Percentiles rank a stretch among this genome's conserved stretches.
Conservation (phyloP, 2,888 invertebrate genomes). For the Diploptera punctata region DNA sequence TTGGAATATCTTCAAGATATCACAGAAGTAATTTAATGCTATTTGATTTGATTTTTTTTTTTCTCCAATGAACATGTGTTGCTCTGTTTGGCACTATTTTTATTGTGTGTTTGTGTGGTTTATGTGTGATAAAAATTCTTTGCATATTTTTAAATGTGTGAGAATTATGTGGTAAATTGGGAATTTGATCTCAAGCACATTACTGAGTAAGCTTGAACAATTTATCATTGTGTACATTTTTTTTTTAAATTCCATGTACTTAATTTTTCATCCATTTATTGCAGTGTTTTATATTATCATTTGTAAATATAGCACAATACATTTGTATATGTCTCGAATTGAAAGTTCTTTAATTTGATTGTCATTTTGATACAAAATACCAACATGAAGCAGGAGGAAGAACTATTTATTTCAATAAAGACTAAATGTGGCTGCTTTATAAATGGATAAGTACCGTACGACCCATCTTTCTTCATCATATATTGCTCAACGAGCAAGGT, state of each 20-base stretch:
- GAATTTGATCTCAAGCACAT: slow-evolving; percentile 33
- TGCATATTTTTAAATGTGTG: slow-evolving; percentile 8
- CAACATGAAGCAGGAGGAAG: too few relatives aligned
- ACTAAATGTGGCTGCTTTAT: too few relatives aligned
- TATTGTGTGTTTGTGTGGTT: not conserved
- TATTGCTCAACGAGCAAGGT: too few relatives aligned
- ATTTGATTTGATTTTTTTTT: too few relatives aligned
- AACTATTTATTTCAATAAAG: too few relatives aligned
- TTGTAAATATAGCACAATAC: slow-evolving; percentile 16
- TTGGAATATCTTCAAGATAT: too few relatives aligned
- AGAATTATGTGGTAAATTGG: slow-evolving; percentile 1
- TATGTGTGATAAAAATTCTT: slow-evolving; percentile 4
- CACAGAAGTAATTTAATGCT: too few relatives aligned
- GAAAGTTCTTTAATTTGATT: too few relatives aligned
- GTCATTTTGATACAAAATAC: too few relatives aligned
- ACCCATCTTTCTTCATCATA: too few relatives aligned
- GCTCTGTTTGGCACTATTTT: slow-evolving; percentile 27
- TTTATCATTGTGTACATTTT: slow-evolving; percentile 25
- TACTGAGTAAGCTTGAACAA: slow-evolving; percentile 29
- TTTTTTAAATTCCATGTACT: slow-evolving; percentile 30
- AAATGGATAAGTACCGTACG: too few relatives aligned
- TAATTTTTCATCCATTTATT: slow-evolving; percentile 25
- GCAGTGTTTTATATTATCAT: slow-evolving; percentile 19
- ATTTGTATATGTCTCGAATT: slow-evolving; percentile 3
- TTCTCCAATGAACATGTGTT: too few relatives aligned